Evolutionary conservation across 2,113 vertebrate species (phyloP), one percentile per base, ranked within the genome.

Genomic region (Opisthocomus hoazin): DNA sequence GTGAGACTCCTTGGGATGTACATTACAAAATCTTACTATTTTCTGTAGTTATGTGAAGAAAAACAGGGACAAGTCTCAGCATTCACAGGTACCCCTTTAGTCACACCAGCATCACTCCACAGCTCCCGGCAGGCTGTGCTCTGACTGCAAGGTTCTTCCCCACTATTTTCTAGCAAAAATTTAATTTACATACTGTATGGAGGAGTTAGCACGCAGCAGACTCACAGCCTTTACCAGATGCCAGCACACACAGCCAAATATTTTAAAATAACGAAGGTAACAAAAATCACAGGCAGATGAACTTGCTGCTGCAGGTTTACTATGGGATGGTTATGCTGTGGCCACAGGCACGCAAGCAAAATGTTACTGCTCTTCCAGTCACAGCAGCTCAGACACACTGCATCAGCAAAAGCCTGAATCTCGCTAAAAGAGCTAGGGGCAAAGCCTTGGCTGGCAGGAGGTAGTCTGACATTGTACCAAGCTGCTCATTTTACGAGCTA

Each of bases 391-490:
- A 60, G 53, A 61, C 23, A 15, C 1, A 19, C 80, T 71, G 45
- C 26, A 19, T 63, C 4, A 53, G 51, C 70, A 66, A 66, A 78
- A 37, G 46, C 51, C 32, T 15, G 57, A 34, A 43, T 9, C 48
- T 22, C 86, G 37, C 66, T 4, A 34, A 15, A 54, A 7, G 15
- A 60, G 54, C 45, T 5, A 15, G 34, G 20, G 80, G 77, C 58
- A 45, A 22, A 84, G 54, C 51, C 16, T 15, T 26, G 29, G 73
- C 24, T 32, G 73, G 15, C 26, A 11, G 3, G 34, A 50, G 27
- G 23, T 3, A 20, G 53, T 14, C 2, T 34, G 56, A 1, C 14
- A 6, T 0, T 1, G 54, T 26, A 26, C 27, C 39, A 15, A 10
- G 77, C 36, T 46, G n/a, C 15, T 77, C 9, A 29, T 57, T 63